Conservation (phyloP, 2,113 vertebrate species). For the Gobio gobio region DNA sequence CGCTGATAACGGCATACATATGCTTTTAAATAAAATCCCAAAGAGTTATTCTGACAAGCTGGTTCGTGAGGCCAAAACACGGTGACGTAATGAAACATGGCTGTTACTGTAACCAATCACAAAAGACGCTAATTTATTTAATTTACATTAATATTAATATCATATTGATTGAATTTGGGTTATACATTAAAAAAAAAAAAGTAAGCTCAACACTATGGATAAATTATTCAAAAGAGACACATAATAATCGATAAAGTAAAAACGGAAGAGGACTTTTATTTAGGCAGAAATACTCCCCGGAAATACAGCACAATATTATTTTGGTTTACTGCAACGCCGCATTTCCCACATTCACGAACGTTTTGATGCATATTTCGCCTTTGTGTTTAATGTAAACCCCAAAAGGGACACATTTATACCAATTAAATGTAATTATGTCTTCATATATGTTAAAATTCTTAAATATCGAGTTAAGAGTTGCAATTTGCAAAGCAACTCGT, state of each 20-base stretch:
- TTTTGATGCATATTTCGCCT: not conserved
- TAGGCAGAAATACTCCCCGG: not conserved
- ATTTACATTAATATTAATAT: not conserved
- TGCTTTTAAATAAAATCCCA: not conserved
- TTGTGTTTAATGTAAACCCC: not conserved
- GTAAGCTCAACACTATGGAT: not conserved
- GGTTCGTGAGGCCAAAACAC: constrained; percentile 18
- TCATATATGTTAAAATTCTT: not conserved
- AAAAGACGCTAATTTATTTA: not conserved
- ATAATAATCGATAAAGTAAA: not conserved
- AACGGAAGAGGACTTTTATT: constrained; percentile 28
- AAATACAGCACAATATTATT: not conserved
- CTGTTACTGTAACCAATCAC: not conserved
- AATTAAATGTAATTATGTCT: not conserved
- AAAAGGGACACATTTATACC: not conserved
- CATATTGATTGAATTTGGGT: not conserved
- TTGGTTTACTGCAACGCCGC: constrained; percentile 13
- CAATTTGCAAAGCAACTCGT: not conserved
- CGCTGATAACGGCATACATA: not conserved
- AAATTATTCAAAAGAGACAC: not conserved
- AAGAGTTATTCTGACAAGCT: constrained; percentile 9
- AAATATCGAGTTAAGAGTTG: not conserved
- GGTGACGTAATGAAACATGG: constrained; percentile 24
- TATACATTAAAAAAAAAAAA: no score
- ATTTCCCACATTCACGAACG: not conserved